Conservation (phyloP, 2,113 vertebrate genomes). For the Hystrix brachyura region DNA sequence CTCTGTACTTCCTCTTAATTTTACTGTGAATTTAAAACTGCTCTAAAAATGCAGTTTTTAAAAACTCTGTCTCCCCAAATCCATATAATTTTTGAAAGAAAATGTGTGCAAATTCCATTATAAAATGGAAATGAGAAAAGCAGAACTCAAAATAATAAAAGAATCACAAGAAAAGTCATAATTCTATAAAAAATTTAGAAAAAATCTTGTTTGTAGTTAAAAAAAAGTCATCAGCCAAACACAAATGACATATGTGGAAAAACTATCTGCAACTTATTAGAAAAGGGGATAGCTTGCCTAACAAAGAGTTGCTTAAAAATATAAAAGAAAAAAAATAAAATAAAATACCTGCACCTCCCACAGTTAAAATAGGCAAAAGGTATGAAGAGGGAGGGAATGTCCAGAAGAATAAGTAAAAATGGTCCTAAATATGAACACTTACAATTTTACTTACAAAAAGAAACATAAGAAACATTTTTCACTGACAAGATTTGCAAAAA, state of each 20-base stretch:
- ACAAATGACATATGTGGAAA: slow-evolving; percentile 13
- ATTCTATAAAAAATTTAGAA: neutral
- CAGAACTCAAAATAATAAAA: neutral
- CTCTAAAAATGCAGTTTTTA: neutral
- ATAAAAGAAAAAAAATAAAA: neutral
- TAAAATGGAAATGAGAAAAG: neutral
- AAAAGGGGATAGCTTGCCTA: neutral
- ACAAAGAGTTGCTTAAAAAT: slow-evolving; percentile 13
- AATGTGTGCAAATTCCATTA: slow-evolving; percentile 10
- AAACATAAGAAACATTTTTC: slow-evolving; percentile 7
- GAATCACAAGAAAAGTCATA: slow-evolving; percentile 9
- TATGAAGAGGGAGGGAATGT: neutral
- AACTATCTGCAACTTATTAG: neutral
- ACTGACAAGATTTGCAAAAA: slow-evolving; percentile 21
- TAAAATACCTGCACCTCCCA: neutral
- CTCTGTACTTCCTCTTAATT: neutral
- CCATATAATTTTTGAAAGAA: neutral
- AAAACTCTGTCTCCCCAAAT: neutral
- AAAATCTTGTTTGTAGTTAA: neutral
- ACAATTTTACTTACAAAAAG: slow-evolving; percentile 19
- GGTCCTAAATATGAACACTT: neutral
- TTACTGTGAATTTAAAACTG: neutral
- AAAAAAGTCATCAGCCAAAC: neutral
- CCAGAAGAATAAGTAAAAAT: slow-evolving; percentile 41
- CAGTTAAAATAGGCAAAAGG: neutral